phyloP scores from a whole-genome alignment of 1,140 invertebrate species.

The Drosophila santomea region DNA sequence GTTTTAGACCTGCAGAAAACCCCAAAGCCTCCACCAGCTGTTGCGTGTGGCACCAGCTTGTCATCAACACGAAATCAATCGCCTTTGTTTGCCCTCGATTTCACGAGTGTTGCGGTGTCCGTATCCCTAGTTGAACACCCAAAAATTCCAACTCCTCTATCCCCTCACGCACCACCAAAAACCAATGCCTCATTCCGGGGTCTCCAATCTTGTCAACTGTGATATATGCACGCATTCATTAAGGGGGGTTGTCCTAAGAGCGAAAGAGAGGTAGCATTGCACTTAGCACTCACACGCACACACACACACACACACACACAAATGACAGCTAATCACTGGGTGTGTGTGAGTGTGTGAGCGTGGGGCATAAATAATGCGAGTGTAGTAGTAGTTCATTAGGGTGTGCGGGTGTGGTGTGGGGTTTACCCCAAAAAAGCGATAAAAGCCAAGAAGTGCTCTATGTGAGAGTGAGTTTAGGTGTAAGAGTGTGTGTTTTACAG shows the following conservation, averaged over 20 bases:
- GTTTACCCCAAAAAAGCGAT: constrained; percentile 32
- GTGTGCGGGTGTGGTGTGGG: not conserved
- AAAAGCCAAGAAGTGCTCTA: constrained; percentile 42
- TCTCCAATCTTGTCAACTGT: constrained; percentile 47
- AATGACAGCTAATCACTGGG: constrained; percentile 36
- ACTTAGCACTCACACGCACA: constrained; percentile 27
- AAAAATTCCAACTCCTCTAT: constrained; percentile 21
- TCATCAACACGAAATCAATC: constrained; percentile 64
- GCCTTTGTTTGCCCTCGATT: constrained; percentile 55
- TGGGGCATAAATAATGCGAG: constrained; percentile 44
- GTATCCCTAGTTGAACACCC: not conserved
- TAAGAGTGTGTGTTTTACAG: constrained; percentile 38
- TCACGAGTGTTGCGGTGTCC: constrained; percentile 30
- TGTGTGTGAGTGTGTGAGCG: constrained; percentile 2
- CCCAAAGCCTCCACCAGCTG: constrained; percentile 30
- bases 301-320: not conserved
- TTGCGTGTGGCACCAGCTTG: constrained; percentile 47
- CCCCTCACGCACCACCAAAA: not conserved
- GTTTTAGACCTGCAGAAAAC: not conserved
- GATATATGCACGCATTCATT: constrained; percentile 52
- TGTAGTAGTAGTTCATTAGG: constrained; percentile 52
- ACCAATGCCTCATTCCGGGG: constrained; percentile 21
- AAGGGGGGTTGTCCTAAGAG: not conserved
- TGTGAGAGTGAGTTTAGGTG: constrained; percentile 15
- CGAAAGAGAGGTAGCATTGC: constrained; percentile 11